Base-by-base conservation (phyloP, 2,113 vertebrate genomes). In the Myotis brandtii region DNA sequence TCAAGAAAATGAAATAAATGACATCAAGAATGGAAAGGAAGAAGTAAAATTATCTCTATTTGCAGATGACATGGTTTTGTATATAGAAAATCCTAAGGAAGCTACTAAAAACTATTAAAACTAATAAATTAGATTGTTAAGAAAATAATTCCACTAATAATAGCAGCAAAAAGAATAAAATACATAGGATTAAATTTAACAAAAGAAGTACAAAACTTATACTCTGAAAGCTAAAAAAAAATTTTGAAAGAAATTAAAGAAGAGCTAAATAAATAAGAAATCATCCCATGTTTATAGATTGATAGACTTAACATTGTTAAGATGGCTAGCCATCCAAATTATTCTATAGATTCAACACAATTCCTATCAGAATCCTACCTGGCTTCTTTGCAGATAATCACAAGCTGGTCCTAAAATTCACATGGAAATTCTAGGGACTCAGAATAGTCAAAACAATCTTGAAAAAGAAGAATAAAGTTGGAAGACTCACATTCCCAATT, bases 151-250 rank as follows among this genome's bases (percentile, higher is more conserved):
- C 64, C 32, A 66, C 16, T 86, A 69, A 64, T 46, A 83, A 85
- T 1, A 64, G 43, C 23, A 95, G 69, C 40, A 84, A 62, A 93
- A 93, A 40, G 20, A 90, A 72, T 54, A 84, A 12, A 64, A 64
- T 64, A 64, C 11, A 67, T 83, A 69, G 86, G 30, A 79, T 83
- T 64, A 70, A 23, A 91, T 48, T 76, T 62, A 96, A 82, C n/a
- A 34, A 50, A 81, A 80, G 25, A 90, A 76, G 23, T 9, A 3
- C 2, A 70, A 90, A 54, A 76, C 66, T 52, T 70, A n/a, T 50
- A 54, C 9, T 93, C 43, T 81, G 34, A 95, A 93, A 94, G 81
- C 25, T 66, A 85, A 89, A 83, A 13, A 77, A 50, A 34, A 85
- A 27, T 1, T 14, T 3, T 81, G n/a, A 62, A 86, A 86, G 40